phyloP scores from a whole-genome alignment of 1,140 invertebrate genomes.

The Harpegnathos saltator region DNA sequence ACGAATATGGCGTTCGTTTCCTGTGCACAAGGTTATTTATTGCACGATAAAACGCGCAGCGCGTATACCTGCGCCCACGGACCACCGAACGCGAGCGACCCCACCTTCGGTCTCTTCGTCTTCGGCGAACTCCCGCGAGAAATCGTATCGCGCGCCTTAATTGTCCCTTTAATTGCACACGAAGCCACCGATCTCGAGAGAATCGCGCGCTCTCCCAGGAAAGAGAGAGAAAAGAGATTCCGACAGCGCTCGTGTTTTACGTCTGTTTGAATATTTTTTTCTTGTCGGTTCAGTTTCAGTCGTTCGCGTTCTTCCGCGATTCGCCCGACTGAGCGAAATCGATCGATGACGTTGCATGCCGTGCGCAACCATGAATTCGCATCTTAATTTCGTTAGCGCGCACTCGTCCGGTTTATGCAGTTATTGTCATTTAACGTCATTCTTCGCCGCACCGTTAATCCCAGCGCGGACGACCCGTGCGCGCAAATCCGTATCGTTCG shows the following conservation, averaged over 20 bases:
- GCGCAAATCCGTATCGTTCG: conserved; percentile 59
- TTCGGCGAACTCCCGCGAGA: conserved; percentile 30
- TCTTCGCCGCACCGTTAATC: conserved; percentile 60
- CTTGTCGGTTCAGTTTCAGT: too few relatives aligned
- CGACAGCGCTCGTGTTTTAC: too few relatives aligned
- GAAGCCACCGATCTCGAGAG: neutral
- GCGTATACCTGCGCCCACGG: conserved; percentile 33
- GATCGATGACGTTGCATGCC: too few relatives aligned
- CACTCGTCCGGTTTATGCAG: too few relatives aligned
- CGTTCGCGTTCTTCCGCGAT: too few relatives aligned
- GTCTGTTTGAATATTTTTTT: too few relatives aligned
- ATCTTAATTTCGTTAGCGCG: too few relatives aligned
- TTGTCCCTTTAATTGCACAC: conserved; percentile 56
- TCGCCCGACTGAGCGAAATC: too few relatives aligned
- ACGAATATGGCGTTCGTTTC: conserved; percentile 77
- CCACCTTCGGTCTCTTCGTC: neutral
- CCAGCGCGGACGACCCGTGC: conserved; percentile 55
- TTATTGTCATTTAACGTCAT: conserved; percentile 4
- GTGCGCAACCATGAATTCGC: too few relatives aligned
- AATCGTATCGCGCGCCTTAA: conserved; percentile 43
- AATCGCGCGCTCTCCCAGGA: conserved; percentile 1
- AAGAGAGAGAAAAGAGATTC: neutral
- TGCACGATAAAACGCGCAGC: conserved; percentile 59
- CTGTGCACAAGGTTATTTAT: conserved; percentile 77
- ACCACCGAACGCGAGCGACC: neutral